Percentiles rank a stretch among this genome's conserved stretches.
These are phyloP conservation scores for Macrosiphum euphorbiae DNA, from an alignment of 2,888 invertebrate species.

Conservation along the genomic window DNA sequence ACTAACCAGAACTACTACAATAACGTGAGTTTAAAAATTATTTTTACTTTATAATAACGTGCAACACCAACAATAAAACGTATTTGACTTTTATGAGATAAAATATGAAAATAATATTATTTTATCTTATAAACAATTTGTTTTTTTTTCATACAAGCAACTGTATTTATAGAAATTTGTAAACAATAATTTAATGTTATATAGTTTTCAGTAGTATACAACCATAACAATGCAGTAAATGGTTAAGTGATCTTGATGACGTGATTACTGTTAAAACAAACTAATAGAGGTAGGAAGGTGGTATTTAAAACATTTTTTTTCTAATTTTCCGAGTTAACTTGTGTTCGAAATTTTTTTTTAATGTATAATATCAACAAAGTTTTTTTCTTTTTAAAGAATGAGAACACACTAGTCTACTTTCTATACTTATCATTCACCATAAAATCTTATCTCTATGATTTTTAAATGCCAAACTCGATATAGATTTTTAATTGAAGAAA, in stretches of 20 bases:
- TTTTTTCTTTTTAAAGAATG: not conserved
- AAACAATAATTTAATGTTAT: not conserved
- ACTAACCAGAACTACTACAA: not conserved
- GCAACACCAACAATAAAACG: not conserved
- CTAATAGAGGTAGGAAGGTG: not conserved
- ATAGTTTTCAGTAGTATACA: not conserved
- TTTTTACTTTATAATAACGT: not conserved
- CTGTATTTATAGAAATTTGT: not conserved
- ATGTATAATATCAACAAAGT: no score
- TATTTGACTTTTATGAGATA: not conserved
- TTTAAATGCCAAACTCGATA: not conserved
- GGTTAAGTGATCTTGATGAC: not conserved
- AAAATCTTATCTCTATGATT: not conserved
- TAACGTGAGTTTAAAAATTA: slow-evolving; percentile 8
- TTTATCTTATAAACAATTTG: not conserved
- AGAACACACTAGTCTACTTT: not conserved
- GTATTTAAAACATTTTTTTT: not conserved
- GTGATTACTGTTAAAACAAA: no score
- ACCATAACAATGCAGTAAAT: not conserved
- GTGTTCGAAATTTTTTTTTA: no score
- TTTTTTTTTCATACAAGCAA: not conserved
- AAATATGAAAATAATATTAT: not conserved
- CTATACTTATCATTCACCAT: not conserved
- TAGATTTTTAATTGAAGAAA: not conserved
- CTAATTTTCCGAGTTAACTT: not conserved